Conservation (phyloP, 2,113 vertebrate genomes). For the Tursiops truncatus region DNA sequence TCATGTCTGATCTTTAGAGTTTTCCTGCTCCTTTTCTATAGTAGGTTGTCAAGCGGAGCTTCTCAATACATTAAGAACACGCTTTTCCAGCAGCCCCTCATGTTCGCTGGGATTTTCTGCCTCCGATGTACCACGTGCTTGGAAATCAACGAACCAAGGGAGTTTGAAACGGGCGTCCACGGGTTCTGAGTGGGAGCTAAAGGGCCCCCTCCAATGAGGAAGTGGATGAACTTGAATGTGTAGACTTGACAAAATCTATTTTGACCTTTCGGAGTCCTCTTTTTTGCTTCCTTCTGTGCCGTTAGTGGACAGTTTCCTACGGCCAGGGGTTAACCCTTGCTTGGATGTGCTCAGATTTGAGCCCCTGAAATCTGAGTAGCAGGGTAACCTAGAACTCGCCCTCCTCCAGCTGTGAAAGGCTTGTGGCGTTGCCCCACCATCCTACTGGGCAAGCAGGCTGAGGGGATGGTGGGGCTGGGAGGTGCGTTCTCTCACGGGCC, state of each 20-base stretch:
- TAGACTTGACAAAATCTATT: constrained; percentile 67
- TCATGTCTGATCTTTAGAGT: not conserved
- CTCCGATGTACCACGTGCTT: not conserved
- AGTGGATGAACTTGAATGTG: constrained; percentile 52
- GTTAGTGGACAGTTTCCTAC: not conserved
- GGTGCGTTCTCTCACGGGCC: not conserved
- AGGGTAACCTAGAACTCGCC: not conserved
- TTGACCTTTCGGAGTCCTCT: constrained; percentile 20
- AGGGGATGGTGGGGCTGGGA: not conserved
- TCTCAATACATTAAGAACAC: not conserved
- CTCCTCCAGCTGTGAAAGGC: rapidly evolving
- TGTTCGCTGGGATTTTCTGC: not conserved
- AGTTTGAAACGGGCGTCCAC: not conserved
- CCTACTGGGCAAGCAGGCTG: not conserved
- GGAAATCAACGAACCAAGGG: not conserved
- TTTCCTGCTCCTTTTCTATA: not conserved
- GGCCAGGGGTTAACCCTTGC: not conserved
- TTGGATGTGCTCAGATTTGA: not conserved
- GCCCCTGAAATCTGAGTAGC: not conserved
- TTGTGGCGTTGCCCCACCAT: not conserved
- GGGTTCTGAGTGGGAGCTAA: not conserved
- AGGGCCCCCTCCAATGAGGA: not conserved
- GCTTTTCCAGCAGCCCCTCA: not conserved
- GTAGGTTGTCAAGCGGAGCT: not conserved
- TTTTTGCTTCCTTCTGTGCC: constrained; percentile 61